phyloP scores from a whole-genome alignment of 2,797 vertebrate species.

The Anableps anableps region DNA sequence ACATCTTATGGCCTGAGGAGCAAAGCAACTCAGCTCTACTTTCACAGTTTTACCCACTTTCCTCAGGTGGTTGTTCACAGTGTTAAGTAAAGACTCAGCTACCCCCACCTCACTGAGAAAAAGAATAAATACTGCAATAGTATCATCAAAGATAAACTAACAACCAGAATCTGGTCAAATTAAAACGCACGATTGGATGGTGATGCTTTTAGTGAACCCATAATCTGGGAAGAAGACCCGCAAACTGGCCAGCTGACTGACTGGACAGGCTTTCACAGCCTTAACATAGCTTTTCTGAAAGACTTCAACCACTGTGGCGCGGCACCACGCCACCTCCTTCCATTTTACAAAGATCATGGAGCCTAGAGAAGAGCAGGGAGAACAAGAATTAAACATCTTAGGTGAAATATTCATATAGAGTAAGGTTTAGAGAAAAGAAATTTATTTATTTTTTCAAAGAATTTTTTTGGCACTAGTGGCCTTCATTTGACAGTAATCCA shows the following conservation, averaged over 20 bases:
- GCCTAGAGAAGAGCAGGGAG: conserved; percentile 47
- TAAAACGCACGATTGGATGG: conserved; percentile 53
- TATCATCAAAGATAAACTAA: background rate
- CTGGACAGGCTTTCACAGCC: conserved; percentile 57
- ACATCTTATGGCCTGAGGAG: conserved; percentile 77
- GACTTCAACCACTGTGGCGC: conserved; percentile 66
- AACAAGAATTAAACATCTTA: background rate
- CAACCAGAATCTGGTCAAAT: background rate
- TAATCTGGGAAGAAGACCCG: conserved; percentile 70
- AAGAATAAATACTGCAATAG: background rate
- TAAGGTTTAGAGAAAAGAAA: background rate
- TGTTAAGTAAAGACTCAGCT: conserved; percentile 28
- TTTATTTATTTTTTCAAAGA: too few relatives aligned
- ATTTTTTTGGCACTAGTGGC: too few relatives aligned
- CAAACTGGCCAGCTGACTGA: conserved; percentile 56
- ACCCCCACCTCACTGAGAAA: conserved; percentile 34
- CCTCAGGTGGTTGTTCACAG: conserved; percentile 69
- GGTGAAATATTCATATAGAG: background rate
- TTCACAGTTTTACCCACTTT: conserved; percentile 35
- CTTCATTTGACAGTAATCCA: too few relatives aligned
- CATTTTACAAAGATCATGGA: conserved; percentile 65
- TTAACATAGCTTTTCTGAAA: conserved; percentile 35
- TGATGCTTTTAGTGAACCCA: conserved; percentile 61
- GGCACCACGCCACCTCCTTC: conserved; percentile 63
- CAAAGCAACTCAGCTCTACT: conserved; percentile 49